Conservation (phyloP, 2,888 invertebrate species). For the Esperia sulphurella region DNA sequence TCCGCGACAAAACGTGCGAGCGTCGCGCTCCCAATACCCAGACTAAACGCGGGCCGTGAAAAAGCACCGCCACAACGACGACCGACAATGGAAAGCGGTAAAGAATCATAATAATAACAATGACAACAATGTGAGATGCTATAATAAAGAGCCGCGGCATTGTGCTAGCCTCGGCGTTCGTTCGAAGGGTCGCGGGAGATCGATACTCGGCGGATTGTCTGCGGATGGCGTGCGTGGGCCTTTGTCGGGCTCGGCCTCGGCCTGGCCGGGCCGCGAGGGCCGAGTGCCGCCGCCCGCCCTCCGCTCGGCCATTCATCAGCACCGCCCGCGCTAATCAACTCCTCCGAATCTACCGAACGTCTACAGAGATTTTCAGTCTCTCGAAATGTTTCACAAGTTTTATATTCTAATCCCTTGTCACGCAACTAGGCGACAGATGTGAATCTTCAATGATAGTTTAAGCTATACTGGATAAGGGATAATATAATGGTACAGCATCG, state of each 20-base stretch:
- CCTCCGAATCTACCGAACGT: slow-evolving; percentile 23
- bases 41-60: slow-evolving; percentile 78
- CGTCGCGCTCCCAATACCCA: slow-evolving; percentile 76
- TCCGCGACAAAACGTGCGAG: slow-evolving; percentile 76
- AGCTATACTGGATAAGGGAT: too few species aligned
- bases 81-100: slow-evolving; percentile 80
- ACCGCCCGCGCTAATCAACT: slow-evolving; percentile 56
- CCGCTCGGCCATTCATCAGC: slow-evolving; percentile 49
- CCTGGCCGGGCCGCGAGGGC: slow-evolving; percentile 24
- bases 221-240: slow-evolving; percentile 68
- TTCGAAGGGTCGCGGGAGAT: slow-evolving; percentile 77
- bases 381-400: too few species aligned
- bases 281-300: slow-evolving; percentile 2
- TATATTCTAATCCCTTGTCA: too few species aligned
- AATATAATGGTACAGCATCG: too few species aligned
- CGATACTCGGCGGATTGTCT: slow-evolving; percentile 75
- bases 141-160: slow-evolving; percentile 79
- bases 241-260: slow-evolving; percentile 46
- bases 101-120: slow-evolving; percentile 80
- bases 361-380: too few species aligned
- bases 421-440: too few species aligned
- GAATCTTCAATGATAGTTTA: too few species aligned
- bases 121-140: slow-evolving; percentile 80
- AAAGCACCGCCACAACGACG: slow-evolving; percentile 79
- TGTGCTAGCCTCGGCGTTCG: slow-evolving; percentile 74